A percentile compares a stretch with the other conserved stretches of the same genome.
Evolutionary conservation across 2,113 vertebrate genomes (phyloP).

Genomic region (Hyaena hyaena): DNA sequence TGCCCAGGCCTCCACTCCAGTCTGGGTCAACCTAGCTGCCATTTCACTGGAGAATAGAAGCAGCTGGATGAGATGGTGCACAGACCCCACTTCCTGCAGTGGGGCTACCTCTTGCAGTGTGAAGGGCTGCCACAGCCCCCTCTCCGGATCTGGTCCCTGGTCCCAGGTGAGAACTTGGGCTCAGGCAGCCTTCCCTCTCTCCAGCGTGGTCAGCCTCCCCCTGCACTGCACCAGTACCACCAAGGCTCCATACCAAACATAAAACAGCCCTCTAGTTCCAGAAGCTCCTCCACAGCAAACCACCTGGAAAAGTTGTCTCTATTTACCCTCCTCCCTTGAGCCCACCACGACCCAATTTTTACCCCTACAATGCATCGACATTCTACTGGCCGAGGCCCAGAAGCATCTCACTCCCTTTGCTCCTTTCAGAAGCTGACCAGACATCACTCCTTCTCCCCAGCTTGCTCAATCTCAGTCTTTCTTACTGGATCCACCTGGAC

Average conservation of each 20-base stretch:
- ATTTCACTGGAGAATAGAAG: not conserved
- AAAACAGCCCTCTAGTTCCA: not conserved
- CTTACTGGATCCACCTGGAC: not conserved
- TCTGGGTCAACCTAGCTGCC: not conserved
- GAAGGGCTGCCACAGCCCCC: not conserved
- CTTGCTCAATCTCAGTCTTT: not conserved
- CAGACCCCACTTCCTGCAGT: not conserved
- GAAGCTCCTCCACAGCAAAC: not conserved
- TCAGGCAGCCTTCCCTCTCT: not conserved
- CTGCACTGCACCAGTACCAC: not conserved
- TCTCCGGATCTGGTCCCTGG: not conserved
- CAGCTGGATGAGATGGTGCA: not conserved
- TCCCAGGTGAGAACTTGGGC: not conserved
- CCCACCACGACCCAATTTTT: too few species aligned
- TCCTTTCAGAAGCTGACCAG: not conserved
- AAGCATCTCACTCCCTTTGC: accelerated
- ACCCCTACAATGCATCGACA: not conserved
- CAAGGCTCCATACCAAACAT: not conserved
- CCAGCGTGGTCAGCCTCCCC: not conserved
- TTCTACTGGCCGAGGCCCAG: not conserved
- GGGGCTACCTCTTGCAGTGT: not conserved
- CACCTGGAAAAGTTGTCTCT: not conserved
- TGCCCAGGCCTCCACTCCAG: not conserved
- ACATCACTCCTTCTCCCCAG: not conserved
- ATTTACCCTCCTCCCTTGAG: not conserved